Evolutionary conservation across 2,888 invertebrate genomes (phyloP).

Genomic region (Coremacera marginata): DNA sequence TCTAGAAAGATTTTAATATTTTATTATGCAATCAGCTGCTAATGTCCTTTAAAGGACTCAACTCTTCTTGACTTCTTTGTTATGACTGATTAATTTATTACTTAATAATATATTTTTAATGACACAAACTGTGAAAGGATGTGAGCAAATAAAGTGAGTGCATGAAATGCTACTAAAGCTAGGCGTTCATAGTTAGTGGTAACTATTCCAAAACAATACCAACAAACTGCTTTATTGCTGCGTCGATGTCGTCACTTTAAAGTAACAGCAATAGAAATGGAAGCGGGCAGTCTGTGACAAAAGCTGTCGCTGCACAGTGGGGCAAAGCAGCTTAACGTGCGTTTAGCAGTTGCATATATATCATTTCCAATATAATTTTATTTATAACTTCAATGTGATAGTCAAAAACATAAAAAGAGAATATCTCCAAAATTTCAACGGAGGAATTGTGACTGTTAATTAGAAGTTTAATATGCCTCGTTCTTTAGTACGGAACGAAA

Average conservation of each 20-base stretch:
- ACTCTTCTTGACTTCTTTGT: not conserved
- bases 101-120: not conserved
- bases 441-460: too few species aligned
- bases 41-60: constrained; percentile 32
- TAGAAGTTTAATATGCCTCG: too few species aligned
- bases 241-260: constrained; percentile 22
- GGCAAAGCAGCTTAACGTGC: not conserved
- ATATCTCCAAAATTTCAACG: too few species aligned
- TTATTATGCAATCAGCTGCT: constrained; percentile 48
- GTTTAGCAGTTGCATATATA: too few species aligned
- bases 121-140: too few species aligned
- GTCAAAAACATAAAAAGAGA: too few species aligned
- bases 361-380: too few species aligned
- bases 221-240: not conserved
- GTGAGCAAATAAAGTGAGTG: not conserved
- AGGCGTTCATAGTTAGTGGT: not conserved
- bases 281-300: not conserved
- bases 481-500: too few species aligned
- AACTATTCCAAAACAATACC: not conserved
- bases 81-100: not conserved
- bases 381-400: too few species aligned
- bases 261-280: not conserved
- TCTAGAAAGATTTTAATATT: constrained; percentile 23
- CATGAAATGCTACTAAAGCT: too few species aligned
- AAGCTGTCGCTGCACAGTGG: constrained; percentile 4